Conservation (phyloP, 2,113 vertebrate genomes). For the Capreolus pygargus region DNA sequence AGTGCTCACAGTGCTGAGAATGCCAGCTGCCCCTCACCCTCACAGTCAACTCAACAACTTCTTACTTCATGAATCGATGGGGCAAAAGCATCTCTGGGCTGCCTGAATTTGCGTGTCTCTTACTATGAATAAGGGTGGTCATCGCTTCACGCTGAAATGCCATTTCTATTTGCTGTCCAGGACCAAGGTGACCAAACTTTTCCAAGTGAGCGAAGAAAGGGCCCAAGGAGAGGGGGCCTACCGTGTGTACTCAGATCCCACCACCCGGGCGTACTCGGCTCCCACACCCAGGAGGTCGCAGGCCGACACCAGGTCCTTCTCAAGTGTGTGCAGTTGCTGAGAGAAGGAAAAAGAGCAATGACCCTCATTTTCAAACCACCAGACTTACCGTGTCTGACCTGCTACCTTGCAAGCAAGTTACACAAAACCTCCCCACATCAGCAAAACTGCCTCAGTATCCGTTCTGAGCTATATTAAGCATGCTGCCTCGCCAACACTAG, state of each 20-base stretch:
- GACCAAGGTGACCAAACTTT: background rate
- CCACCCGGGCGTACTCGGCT: slow-evolving; percentile 95
- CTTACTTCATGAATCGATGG: background rate
- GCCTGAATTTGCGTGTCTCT: background rate
- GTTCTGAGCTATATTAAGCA: background rate
- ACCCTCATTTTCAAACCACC: background rate
- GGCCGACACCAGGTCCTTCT: slow-evolving; percentile 97
- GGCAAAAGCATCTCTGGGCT: background rate
- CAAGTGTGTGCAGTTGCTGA: slow-evolving; percentile 98
- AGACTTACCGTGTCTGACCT: background rate
- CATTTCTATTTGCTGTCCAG: background rate
- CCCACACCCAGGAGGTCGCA: slow-evolving; percentile 98
- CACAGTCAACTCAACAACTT: background rate
- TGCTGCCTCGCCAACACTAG: background rate
- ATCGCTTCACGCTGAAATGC: background rate
- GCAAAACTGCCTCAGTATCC: background rate
- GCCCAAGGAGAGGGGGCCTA: slow-evolving; percentile 51
- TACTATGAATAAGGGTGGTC: too few species aligned
- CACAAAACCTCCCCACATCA: background rate
- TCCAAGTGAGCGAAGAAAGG: background rate
- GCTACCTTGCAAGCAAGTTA: background rate
- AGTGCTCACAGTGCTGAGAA: background rate
- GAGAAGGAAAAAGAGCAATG: slow-evolving; percentile 21
- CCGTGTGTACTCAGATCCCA: slow-evolving; percentile 98
- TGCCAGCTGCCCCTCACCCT: background rate